Base-by-base conservation (phyloP, 1,140 invertebrate genomes). In the Pseudachorutes palmiensis region DNA sequence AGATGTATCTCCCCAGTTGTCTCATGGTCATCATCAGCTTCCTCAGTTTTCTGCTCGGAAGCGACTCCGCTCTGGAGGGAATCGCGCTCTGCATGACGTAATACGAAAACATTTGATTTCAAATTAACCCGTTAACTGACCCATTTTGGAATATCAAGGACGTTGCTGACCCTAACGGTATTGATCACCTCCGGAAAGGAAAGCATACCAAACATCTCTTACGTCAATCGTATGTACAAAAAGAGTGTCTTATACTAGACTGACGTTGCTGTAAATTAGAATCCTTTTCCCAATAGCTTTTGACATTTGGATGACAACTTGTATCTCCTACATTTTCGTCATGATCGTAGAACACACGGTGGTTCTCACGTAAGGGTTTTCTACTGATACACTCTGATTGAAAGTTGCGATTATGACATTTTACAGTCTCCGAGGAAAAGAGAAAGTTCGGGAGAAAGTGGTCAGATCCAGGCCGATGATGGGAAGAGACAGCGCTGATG, bases 221-320 rank as follows among this genome's bases (percentile, higher is more conserved):
- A 67, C 29, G 67, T 68, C 22, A 68, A 68, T n/a, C 31, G n/a
- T 62, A 62, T 14, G n/a, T n/a, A n/a, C n/a, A n/a, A n/a, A 45
- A 45, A 45, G 36, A 9, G 36, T 9, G 36, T 45, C 36, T 45
- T n/a, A n/a, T n/a, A n/a, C n/a, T n/a, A n/a, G n/a, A n/a, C n/a
- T n/a, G n/a, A 19, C 9, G 19, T 9, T 12, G 19, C 9, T 9
- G 9, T 19, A 19, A 45, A 45, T 19, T 19, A 12, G 36, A 19
- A 45, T 12, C 9, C 36, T 12, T 9, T n/a, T 19, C 9, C 9
- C 36, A 45, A 5, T 24, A 55, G 59, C 12, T 9, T 61, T 61
- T 12, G 59, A 61, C 59, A 61, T 61, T 61, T 61, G 59, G 59
- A 61, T 61, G 59, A 29, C 30, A 9, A 61, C 59, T 9, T 61